Percentiles rank a stretch among this genome's conserved stretches.
phyloP scores from a whole-genome alignment of 2,113 vertebrate genomes.

The Mola mola region DNA sequence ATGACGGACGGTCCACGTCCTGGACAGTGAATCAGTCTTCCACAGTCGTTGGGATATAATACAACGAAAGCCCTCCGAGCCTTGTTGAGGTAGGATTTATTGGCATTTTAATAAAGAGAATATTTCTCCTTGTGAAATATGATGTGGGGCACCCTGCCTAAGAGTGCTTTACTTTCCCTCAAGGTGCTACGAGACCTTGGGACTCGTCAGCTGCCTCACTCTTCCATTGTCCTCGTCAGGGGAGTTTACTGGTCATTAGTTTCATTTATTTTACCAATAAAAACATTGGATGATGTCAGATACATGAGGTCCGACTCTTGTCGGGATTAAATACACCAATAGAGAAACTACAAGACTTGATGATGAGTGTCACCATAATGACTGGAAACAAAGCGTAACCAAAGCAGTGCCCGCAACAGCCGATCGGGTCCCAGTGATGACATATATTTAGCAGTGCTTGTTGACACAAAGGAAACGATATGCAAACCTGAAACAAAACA shows the following conservation, averaged over 20 bases:
- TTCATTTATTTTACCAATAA: slow-evolving; percentile 22
- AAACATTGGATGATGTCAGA: neutral
- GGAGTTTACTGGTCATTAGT: slow-evolving; percentile 2
- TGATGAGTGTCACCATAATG: neutral
- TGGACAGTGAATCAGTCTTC: neutral
- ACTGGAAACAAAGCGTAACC: neutral
- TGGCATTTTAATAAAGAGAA: slow-evolving; percentile 54
- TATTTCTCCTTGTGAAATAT: slow-evolving; percentile 52
- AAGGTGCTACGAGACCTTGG: slow-evolving; percentile 33
- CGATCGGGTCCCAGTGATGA: too few species aligned
- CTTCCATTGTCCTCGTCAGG: slow-evolving; percentile 1
- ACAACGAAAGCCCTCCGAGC: slow-evolving; percentile 24
- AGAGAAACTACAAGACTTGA: neutral
- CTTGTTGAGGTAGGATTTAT: slow-evolving; percentile 49
- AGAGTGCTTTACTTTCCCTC: slow-evolving; percentile 38
- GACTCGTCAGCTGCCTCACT: slow-evolving; percentile 14
- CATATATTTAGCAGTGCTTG: neutral
- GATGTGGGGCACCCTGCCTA: slow-evolving; percentile 16
- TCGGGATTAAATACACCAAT: too few species aligned
- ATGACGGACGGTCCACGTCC: neutral
- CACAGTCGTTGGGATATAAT: slow-evolving; percentile 32
- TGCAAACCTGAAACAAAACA: neutral
- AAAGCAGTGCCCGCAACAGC: neutral
- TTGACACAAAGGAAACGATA: neutral
- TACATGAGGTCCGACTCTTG: neutral